Evolutionary conservation across 2,888 invertebrate species (phyloP).

Genomic region (Mycalesis mineus): DNA sequence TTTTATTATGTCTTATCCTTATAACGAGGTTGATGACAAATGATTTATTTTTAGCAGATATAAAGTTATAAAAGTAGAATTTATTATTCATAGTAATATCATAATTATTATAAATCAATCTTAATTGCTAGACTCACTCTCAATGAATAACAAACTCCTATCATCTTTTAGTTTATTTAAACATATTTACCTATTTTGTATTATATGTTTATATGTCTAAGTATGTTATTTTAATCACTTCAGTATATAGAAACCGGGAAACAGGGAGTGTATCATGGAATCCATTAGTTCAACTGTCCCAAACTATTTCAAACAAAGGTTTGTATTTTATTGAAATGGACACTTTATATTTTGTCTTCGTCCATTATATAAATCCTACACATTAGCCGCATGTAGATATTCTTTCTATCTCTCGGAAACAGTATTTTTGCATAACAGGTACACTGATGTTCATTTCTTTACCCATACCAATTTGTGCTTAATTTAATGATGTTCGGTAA

Average conservation of each 20-base stretch:
- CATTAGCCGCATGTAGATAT: too few relatives aligned
- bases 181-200: background rate
- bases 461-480: too few relatives aligned
- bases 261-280: constrained; percentile 53
- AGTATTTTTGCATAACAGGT: too few relatives aligned
- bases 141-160: background rate
- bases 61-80: background rate
- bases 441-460: too few relatives aligned
- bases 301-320: constrained; percentile 56
- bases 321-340: constrained; percentile 43
- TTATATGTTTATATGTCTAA: constrained; percentile 18
- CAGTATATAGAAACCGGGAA: constrained; percentile 54
- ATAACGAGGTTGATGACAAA: too few relatives aligned
- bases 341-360: constrained; percentile 23
- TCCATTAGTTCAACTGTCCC: constrained; percentile 56
- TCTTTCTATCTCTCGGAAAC: too few relatives aligned
- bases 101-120: background rate
- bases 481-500: too few relatives aligned
- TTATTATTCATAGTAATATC: background rate
- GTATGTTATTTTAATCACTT: constrained; percentile 30
- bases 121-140: background rate
- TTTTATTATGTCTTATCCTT: too few relatives aligned
- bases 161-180: background rate
- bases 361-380: constrained; percentile 16
- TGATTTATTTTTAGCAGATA: too few relatives aligned